phyloP scores from a whole-genome alignment of 2,888 invertebrate genomes.

The Plebejus anna region DNA sequence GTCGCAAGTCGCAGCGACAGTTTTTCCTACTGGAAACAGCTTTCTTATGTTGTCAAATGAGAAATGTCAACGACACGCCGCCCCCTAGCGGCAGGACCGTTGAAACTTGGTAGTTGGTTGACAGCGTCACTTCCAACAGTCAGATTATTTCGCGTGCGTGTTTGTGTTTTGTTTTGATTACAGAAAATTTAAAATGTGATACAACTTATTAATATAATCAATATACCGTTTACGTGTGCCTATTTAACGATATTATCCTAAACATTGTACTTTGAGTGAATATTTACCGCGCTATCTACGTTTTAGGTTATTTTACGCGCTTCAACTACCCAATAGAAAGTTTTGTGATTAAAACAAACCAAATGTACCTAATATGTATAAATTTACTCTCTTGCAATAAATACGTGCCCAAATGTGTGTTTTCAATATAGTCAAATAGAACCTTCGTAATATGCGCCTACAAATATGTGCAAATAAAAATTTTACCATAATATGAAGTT shows the following conservation, averaged over 20 bases:
- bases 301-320: constrained; percentile 9
- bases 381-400: neutral
- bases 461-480: neutral
- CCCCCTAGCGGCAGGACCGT: neutral
- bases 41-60: neutral
- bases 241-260: neutral
- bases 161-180: constrained; percentile 23
- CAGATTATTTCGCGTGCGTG: constrained; percentile 28
- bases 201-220: neutral
- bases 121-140: constrained; percentile 21
- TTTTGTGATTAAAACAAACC: neutral
- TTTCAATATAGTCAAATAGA: neutral
- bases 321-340: constrained; percentile 11
- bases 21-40: neutral
- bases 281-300: neutral
- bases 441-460: neutral
- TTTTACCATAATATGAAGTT: neutral
- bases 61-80: neutral
- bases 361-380: neutral
- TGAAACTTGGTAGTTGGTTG: neutral
- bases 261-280: neutral
- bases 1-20: neutral
- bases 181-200: neutral
- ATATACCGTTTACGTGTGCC: neutral
- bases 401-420: neutral